Evolutionary conservation across 53 echinoderm and acorn worm genomes (phyloP).

Genomic region (Henricia sp.): DNA sequence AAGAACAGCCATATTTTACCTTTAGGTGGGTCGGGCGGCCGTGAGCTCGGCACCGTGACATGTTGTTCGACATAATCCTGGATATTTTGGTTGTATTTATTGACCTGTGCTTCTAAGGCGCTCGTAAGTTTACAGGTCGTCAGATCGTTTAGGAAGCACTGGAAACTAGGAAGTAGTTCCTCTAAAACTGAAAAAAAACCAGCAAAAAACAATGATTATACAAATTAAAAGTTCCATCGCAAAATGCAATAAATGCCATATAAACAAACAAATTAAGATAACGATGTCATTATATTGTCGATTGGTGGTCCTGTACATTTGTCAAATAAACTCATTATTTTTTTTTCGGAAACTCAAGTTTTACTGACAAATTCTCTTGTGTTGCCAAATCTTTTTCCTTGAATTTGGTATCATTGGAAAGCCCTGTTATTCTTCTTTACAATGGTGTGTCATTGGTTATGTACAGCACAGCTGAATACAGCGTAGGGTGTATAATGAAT

Average conservation of each 20-base stretch:
- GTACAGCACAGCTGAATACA: too few relatives aligned
- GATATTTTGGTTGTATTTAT: slow-evolving; percentile 68
- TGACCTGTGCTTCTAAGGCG: slow-evolving; percentile 65
- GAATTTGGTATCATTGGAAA: too few relatives aligned
- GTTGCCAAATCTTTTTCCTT: too few relatives aligned
- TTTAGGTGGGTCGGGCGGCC: slow-evolving; percentile 61
- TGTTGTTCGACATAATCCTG: slow-evolving; percentile 60
- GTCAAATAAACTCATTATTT: too few relatives aligned
- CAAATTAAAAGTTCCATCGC: too few relatives aligned
- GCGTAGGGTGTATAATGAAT: too few relatives aligned
- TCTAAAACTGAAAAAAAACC: slow-evolving; percentile 57
- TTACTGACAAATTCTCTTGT: too few relatives aligned
- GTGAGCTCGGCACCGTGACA: slow-evolving; percentile 42
- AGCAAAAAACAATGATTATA: background rate
- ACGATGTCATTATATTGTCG: background rate
- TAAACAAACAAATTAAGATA: background rate
- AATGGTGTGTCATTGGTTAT: too few relatives aligned
- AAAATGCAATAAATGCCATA: too few relatives aligned
- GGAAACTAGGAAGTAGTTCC: slow-evolving; percentile 70
- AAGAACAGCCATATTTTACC: slow-evolving; percentile 1
- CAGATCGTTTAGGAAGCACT: slow-evolving; percentile 68
- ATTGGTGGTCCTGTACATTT: background rate
- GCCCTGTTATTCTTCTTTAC: too few relatives aligned
- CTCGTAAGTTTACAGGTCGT: slow-evolving; percentile 68
- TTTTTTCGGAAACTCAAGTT: too few relatives aligned